Evolutionary conservation across 2,888 invertebrate genomes (phyloP).

Genomic region (Ormyrus thymus): DNA sequence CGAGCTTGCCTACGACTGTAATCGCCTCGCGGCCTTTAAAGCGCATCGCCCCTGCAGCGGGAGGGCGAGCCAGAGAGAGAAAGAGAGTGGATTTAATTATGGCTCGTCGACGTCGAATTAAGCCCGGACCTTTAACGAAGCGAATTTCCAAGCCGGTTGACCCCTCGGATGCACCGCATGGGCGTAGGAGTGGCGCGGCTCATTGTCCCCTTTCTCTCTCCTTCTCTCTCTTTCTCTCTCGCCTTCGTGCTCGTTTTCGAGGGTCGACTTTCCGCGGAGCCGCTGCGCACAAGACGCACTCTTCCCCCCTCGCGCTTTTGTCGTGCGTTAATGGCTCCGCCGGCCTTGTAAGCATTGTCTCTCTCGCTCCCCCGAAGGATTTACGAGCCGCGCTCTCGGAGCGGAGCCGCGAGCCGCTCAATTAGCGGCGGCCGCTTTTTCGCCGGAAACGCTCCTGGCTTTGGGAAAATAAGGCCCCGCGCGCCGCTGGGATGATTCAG

Average conservation of each 20-base stretch:
- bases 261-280: conserved; percentile 20
- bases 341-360: background rate
- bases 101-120: conserved; percentile 45
- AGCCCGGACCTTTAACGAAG: conserved; percentile 51
- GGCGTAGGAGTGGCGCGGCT: conserved; percentile 14
- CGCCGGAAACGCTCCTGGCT: no score
- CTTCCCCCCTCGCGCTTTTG: background rate
- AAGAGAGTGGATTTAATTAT: conserved; percentile 49
- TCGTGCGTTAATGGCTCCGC: conserved; percentile 15
- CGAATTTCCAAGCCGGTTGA: conserved; percentile 52
- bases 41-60: background rate
- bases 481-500: no score
- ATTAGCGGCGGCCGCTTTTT: no score
- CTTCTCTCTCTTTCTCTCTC: background rate
- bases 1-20: conserved; percentile 8
- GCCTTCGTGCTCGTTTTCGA: background rate
- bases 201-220: conserved; percentile 20
- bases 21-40: conserved; percentile 1
- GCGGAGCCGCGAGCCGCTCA: background rate
- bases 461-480: no score
- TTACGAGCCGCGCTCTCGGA: background rate
- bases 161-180: conserved; percentile 17
- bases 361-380: background rate
- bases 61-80: background rate
- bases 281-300: background rate